Evolutionary conservation across 2,797 vertebrate species (phyloP).

Genomic region (Thripadectes ignobilis): DNA sequence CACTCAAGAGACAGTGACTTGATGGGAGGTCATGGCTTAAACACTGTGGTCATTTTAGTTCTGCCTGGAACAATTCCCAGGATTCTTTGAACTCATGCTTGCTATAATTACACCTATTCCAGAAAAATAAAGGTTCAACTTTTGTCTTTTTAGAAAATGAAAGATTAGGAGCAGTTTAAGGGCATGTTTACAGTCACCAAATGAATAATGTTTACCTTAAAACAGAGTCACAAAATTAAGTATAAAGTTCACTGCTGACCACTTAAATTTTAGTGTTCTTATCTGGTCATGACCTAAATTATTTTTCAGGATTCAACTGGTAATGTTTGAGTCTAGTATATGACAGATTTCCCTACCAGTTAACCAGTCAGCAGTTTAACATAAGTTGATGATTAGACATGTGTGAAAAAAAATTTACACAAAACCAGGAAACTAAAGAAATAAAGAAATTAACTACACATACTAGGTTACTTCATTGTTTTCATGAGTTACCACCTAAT

Average conservation of each 20-base stretch:
- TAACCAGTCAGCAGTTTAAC: background rate
- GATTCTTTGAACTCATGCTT: background rate
- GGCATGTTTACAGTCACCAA: background rate
- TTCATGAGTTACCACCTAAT: background rate
- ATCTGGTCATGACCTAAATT: background rate
- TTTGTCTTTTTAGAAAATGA: slow-evolving; percentile 12
- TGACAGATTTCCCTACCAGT: background rate
- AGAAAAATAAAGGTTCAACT: slow-evolving; percentile 18
- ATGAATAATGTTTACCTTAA: slow-evolving; percentile 12
- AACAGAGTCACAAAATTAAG: background rate
- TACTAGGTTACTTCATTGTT: background rate
- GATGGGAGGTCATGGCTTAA: slow-evolving; percentile 2
- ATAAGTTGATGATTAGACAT: background rate
- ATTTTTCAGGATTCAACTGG: background rate
- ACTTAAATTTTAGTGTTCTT: background rate
- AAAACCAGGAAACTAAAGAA: background rate
- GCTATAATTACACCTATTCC: background rate
- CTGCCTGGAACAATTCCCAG: slow-evolving; percentile 16
- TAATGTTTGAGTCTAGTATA: background rate
- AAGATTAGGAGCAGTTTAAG: background rate
- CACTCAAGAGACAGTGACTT: slow-evolving; percentile 30
- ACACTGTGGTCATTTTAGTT: background rate
- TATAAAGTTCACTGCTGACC: slow-evolving; percentile 15
- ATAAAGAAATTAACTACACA: background rate
- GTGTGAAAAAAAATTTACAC: background rate